Percentiles rank a stretch among this genome's conserved stretches.
Evolutionary conservation across 2,113 vertebrate species (phyloP).

Genomic region (Dromas ardeola): DNA sequence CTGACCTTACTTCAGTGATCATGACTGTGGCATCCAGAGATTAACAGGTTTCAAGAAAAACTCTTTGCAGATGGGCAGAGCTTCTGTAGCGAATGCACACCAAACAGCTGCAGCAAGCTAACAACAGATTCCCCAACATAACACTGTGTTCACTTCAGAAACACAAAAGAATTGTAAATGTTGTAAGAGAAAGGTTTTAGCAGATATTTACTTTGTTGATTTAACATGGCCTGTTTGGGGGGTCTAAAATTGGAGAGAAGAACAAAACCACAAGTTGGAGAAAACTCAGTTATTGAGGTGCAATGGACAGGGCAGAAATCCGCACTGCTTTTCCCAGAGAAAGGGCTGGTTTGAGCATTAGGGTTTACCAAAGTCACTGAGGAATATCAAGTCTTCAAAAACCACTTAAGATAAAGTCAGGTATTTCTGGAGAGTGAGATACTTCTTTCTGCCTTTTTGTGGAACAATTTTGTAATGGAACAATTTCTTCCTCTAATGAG

Average conservation of each 20-base stretch:
- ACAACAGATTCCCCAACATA: background rate
- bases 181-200: background rate
- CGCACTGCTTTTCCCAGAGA: background rate
- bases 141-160: background rate
- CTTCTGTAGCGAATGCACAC: background rate
- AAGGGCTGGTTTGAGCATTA: background rate
- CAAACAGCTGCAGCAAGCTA: background rate
- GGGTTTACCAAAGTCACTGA: background rate
- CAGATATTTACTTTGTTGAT: background rate
- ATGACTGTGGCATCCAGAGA: background rate
- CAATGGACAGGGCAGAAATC: background rate
- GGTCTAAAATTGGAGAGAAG: background rate
- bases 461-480: background rate
- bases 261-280: background rate
- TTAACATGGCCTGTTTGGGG: background rate
- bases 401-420: rapidly evolving
- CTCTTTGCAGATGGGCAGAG: background rate
- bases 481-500: background rate
- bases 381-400: background rate
- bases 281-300: background rate
- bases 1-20: background rate
- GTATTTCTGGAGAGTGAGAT: background rate
- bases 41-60: background rate
- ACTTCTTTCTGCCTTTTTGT: background rate
- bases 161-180: background rate